Evolutionary conservation across 2,888 invertebrate species (phyloP), one percentile per base, ranked within the genome.

Genomic region (Enchytraeus crypticus): DNA sequence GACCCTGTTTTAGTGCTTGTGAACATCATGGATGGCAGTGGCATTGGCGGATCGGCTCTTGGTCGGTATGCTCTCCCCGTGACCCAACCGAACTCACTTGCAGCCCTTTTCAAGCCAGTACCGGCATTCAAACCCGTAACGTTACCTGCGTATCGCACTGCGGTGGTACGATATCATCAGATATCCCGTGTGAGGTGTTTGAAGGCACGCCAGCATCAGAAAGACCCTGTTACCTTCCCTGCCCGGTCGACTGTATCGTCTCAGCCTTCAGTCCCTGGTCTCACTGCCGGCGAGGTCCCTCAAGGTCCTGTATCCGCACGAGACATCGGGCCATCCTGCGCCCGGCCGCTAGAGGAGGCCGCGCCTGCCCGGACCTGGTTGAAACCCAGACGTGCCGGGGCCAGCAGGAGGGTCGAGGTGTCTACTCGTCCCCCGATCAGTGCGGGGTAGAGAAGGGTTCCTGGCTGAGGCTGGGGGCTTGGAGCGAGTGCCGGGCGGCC

Each of bases 381-480:
- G 85, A 86, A 71, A 82, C 83, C 51, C 83, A 84, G 51, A 84
- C 84, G 1, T 86, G 85, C 70, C 84, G 84, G 1, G 82, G 84
- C 1, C 79, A 80, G 59, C 84, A 85, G 2, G 26, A 21, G 14
- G 34, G 21, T n/a, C 33, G 26, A 3, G 26, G 32, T 8, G 34
- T 32, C n/a, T 38, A 27, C 55, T 23, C 11, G 32, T 29, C 5
- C n/a, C n/a, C 4, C 23, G 26, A 8, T 38, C 29, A 5, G 29
- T 33, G 38, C 32, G 27, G 29, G 18, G 5, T 38, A n/a, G 47
- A 47, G 57, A 46, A 3, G 21, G 34, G 26, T n/a, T 33, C 33
- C 23, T 33, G 53, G 5, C 53, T 53, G 38, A 51, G 62, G 5
- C 34, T 62, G 45, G 62, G 62, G 14, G 27, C 38, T 5, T 62